These are phyloP conservation scores for Paraplagusia blochii DNA, from an alignment of 2,113 vertebrate species.

Conservation along the genomic window DNA sequence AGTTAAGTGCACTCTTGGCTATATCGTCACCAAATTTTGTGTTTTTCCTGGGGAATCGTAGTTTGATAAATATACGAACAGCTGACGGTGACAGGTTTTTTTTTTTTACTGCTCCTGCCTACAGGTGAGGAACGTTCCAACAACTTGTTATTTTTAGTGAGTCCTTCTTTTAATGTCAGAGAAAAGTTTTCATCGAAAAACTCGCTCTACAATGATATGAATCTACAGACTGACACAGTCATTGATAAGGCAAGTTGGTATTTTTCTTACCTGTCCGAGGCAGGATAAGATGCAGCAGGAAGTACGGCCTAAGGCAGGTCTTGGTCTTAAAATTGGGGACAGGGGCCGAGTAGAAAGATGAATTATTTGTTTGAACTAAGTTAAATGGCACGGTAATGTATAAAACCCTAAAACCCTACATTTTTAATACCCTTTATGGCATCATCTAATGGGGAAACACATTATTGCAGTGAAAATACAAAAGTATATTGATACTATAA, in stretches of 20 bases:
- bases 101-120: constrained; percentile 35
- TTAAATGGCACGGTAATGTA: too few relatives aligned
- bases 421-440: too few relatives aligned
- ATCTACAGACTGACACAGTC: constrained; percentile 54
- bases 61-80: constrained; percentile 40
- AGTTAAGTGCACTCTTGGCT: constrained; percentile 57
- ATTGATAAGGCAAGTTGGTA: constrained; percentile 45
- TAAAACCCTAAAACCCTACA: too few relatives aligned
- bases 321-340: too few relatives aligned
- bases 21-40: constrained; percentile 26
- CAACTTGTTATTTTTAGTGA: constrained; percentile 58
- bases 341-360: too few relatives aligned
- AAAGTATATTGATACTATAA: too few relatives aligned
- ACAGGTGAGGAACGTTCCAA: constrained; percentile 30
- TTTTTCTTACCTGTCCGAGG: constrained; percentile 51
- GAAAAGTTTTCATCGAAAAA: constrained; percentile 60
- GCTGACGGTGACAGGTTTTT: constrained; percentile 29
- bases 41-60: constrained; percentile 38
- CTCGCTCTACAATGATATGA: constrained; percentile 57
- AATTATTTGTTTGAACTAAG: too few relatives aligned
- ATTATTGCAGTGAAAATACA: too few relatives aligned
- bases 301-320: constrained; percentile 64
- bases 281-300: constrained; percentile 50
- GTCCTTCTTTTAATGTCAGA: constrained; percentile 22
- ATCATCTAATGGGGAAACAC: too few relatives aligned